Base-by-base conservation (phyloP, 2,797 vertebrate genomes). In the Xenops minutus region DNA sequence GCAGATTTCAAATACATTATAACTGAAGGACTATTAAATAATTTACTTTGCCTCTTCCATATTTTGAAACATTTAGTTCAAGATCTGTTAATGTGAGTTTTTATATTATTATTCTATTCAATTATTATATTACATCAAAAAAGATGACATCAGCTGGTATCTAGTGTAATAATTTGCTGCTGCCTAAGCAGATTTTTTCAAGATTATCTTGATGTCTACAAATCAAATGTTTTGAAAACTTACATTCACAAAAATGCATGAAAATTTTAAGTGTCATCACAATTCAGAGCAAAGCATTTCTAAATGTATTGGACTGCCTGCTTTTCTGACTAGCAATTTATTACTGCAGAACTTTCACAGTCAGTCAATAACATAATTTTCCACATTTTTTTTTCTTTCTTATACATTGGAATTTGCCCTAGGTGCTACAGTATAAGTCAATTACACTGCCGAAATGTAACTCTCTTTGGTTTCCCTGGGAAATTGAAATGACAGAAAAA, bases 401-500 rank as follows among this genome's bases (percentile, higher is more conserved):
- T 32, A 30, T 69, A 36, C 61, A 86, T 64, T 34, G 84, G 81
- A 96, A 92, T 95, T 93, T 96, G 94, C 96, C 90, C 63, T 49
- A 14, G 88, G 93, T 95, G 83, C 61, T 93, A 74, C 69, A 96
- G 92, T n/a, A 10, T 87, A 96, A 95, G 83, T 92, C 85, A 93
- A 88, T 95, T 95, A 94, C 61, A 66, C 74, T 82, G 88, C 58
- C 68, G 74, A 93, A 76, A 95, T 62, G 67, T 77, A 96, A 48
- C 64, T 93, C 86, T 90, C 46, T 80, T 34, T 93, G 88, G 88
- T 91, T 96, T 96, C 88, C 61, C 78, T 71, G 81, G 77, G 83
- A 95, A 96, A 95, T 83, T 91, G 85, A 95, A 97, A 94, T 76
- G 36, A 91, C 63, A 90, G 71, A 64, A 96, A 96, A 93, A 93